phyloP scores from a whole-genome alignment of 2,888 invertebrate genomes.

The Sarcophaga variegata region DNA sequence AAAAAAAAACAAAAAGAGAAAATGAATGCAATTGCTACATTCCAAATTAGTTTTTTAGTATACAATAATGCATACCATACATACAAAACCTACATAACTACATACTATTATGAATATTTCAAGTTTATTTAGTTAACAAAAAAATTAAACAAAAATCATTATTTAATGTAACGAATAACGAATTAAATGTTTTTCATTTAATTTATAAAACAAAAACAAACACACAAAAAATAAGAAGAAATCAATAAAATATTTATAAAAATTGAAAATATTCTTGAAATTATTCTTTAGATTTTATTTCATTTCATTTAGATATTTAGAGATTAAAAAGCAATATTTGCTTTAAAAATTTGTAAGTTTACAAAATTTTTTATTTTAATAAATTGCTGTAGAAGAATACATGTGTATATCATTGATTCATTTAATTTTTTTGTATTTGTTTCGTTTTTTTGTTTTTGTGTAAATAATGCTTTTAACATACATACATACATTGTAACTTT shows the following conservation, averaged over 20 bases:
- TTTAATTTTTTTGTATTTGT: conserved; percentile 33
- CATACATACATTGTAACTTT: background rate
- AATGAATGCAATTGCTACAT: conserved; percentile 67
- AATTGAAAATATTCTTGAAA: conserved; percentile 13
- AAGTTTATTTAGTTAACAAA: conserved; percentile 8
- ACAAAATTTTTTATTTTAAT: background rate
- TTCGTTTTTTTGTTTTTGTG: conserved; percentile 12
- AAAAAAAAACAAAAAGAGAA: conserved; percentile 33
- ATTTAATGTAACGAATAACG: conserved; percentile 17
- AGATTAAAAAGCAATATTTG: background rate
- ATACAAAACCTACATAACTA: too few relatives aligned
- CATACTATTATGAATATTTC: too few relatives aligned
- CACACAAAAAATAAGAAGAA: background rate
- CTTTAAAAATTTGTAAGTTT: background rate
- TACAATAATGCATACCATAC: too few relatives aligned
- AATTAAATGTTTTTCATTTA: background rate
- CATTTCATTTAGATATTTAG: background rate
- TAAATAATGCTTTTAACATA: conserved; percentile 46
- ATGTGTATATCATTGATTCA: too few relatives aligned
- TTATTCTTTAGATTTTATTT: background rate
- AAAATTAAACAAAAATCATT: conserved; percentile 7
- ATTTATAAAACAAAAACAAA: background rate
- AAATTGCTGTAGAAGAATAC: conserved; percentile 3
- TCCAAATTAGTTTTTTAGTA: conserved; percentile 63
- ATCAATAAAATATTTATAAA: conserved; percentile 23